These are phyloP conservation scores for Scaptomyza hsui DNA, from an alignment of 1,140 invertebrate species.

Conservation along the genomic window DNA sequence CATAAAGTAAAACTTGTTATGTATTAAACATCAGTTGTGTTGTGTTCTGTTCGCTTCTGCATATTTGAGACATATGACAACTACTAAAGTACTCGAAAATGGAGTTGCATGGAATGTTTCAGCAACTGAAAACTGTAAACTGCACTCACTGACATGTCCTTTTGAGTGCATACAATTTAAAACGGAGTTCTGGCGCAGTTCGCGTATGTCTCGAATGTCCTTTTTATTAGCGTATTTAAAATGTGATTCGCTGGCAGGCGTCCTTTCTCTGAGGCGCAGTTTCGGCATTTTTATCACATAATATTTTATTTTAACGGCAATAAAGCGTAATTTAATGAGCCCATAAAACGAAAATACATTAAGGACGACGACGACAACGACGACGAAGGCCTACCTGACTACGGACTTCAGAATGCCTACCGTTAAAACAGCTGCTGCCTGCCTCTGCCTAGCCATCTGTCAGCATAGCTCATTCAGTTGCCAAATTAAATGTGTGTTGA, in stretches of 20 bases:
- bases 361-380: constrained; percentile 11
- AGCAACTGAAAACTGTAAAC: neutral
- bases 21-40: constrained; percentile 2
- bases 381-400: constrained; percentile 3
- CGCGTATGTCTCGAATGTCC: constrained; percentile 9
- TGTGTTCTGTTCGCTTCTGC: neutral
- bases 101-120: neutral
- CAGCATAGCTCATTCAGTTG: constrained; percentile 71
- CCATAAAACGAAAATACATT: constrained; percentile 81
- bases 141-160: constrained; percentile 3
- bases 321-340: constrained; percentile 83
- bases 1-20: neutral
- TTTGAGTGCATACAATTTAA: constrained; percentile 11
- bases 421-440: neutral
- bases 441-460: constrained; percentile 57
- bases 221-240: constrained; percentile 61
- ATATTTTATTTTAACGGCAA: constrained; percentile 83
- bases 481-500: constrained; percentile 70
- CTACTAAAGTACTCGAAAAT: constrained; percentile 2
- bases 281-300: constrained; percentile 77
- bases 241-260: constrained; percentile 29
- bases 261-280: constrained; percentile 17
- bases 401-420: no score
- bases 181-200: neutral
- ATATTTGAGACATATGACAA: constrained; percentile 15